Evolutionary conservation across 1,140 invertebrate species (phyloP), one percentile per base, ranked within the genome.

Genomic region (Philopotamus ludificatus): DNA sequence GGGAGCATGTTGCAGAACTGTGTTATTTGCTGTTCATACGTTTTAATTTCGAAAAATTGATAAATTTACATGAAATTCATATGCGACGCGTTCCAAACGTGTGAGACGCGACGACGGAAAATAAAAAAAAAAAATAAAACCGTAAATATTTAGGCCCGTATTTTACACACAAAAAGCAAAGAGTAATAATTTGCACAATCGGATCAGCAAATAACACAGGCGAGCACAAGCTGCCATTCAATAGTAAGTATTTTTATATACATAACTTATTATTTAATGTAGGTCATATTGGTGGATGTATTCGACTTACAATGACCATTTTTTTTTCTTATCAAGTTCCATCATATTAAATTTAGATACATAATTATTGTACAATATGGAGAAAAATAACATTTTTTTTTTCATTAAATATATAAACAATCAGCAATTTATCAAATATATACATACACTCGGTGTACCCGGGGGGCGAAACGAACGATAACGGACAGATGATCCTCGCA

Each of bases 281-380:
- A 65, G 67, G 63, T 69, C 67, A 65, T 58, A 54, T 60, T 63
- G 45, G 58, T 62, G 60, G 54, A 62, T 68, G 63, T 65, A 42
- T 60, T 63, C 28, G 60, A 68, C 58, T 60, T 60, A 54, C 34
- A 41, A 53, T 68, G 66, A 68, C 66, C 66, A n/a, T n/a, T n/a
- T n/a, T n/a, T n/a, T n/a, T 26, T 41, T 47, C 63, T 55, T 54
- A 63, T 66, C 55, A 16, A 62, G 44, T 67, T 67, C 63, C 61
- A 51, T 66, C 64, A 45, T 67, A 66, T 53, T 67, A 59, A 67
- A 63, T 67, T 67, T 67, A 67, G 66, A 63, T 65, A 67, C 62
- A 65, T 53, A 69, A 68, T 65, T 69, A n/a, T n/a, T n/a, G n/a
- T n/a, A 65, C 55, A 68, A 60, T 54, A 68, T 60, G 63, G 63